Base-by-base conservation (phyloP, 2,113 vertebrate species). In the Machaerirhynchus nigripectus region DNA sequence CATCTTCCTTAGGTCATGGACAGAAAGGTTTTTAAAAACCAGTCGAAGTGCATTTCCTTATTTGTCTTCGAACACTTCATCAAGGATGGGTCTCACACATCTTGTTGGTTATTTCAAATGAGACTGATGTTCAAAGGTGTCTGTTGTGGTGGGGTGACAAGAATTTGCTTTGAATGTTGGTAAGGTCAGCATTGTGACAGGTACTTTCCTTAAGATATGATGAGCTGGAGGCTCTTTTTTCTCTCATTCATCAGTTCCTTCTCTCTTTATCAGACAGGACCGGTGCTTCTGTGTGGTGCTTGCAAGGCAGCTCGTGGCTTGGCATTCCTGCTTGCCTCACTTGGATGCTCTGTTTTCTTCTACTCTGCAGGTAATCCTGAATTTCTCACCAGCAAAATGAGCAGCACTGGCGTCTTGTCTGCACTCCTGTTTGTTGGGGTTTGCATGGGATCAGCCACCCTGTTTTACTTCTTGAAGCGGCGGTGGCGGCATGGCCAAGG, bases 371-470 rank as follows among this genome's bases (percentile, higher is more conserved):
- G 3, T 50, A 19, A 35, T 42, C 5, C 7, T 46, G n/a, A 15
- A 7, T 2, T 6, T 87, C 6, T 3, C 17, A 1, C 9, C 3
- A 2, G 3, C 0, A 1, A 26, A 33, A 13, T 3, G 1, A 33
- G 0, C 11, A n/a, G 0, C 4, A 2, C 0, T 37, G 18, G 1
- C 55, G 5, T 63, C 14, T 1, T 7, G 7, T 0, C 7, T 0
- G 0, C 1, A 1, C 0, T 59, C 2, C 1, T 40, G 26, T 0
- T 75, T 26, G 0, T 15, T 44, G 42, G 0, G 7, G 0, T 55
- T 47, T 3, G 4, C 8, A 0, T 18, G 42, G 63, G 26, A 63
- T 4, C 5, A 1, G n/a, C 0, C 52, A 20, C 1, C 35, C 3
- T 1, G 22, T 49, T 2, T 55, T 61, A 2, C 40, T 26, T 2